These are phyloP conservation scores for Dascyllus trimaculatus DNA, from an alignment of 2,113 vertebrate genomes.

Conservation along the genomic window DNA sequence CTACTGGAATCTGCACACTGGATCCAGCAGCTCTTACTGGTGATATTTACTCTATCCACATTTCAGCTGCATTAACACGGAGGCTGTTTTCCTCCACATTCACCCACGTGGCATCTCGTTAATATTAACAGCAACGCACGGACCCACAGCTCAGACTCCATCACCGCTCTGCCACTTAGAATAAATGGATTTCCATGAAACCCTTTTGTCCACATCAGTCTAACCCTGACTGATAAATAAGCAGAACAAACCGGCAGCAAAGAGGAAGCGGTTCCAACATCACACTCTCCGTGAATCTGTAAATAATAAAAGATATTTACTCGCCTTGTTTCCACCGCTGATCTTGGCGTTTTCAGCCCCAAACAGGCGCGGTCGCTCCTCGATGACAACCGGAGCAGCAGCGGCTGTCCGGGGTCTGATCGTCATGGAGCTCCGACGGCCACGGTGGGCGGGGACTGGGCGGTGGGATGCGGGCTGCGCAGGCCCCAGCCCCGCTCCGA, in stretches of 20 bases:
- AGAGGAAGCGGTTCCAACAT: background rate
- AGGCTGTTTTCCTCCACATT: background rate
- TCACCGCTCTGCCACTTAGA: too few relatives aligned
- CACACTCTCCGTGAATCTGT: background rate
- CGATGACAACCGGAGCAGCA: background rate
- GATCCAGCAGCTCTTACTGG: background rate
- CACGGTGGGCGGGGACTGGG: conserved; percentile 63
- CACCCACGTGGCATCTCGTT: conserved; percentile 36
- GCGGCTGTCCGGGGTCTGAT: background rate
- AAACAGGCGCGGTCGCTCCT: conserved; percentile 25
- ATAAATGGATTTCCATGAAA: too few relatives aligned
- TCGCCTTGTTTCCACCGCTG: conserved; percentile 19
- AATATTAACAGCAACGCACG: background rate
- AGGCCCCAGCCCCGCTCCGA: background rate
- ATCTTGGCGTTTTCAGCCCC: background rate
- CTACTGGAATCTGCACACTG: background rate
- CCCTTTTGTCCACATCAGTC: background rate
- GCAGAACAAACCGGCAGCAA: background rate
- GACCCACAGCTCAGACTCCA: too few relatives aligned
- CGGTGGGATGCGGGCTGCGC: conserved; percentile 10
- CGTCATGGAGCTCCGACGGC: conserved; percentile 1
- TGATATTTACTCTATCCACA: background rate
- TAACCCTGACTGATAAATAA: background rate
- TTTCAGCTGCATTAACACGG: background rate
- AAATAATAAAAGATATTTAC: background rate